Percentiles rank a stretch among this genome's conserved stretches.
These are phyloP conservation scores for Plemyria rubiginata DNA, from an alignment of 2,888 invertebrate genomes.

Conservation along the genomic window DNA sequence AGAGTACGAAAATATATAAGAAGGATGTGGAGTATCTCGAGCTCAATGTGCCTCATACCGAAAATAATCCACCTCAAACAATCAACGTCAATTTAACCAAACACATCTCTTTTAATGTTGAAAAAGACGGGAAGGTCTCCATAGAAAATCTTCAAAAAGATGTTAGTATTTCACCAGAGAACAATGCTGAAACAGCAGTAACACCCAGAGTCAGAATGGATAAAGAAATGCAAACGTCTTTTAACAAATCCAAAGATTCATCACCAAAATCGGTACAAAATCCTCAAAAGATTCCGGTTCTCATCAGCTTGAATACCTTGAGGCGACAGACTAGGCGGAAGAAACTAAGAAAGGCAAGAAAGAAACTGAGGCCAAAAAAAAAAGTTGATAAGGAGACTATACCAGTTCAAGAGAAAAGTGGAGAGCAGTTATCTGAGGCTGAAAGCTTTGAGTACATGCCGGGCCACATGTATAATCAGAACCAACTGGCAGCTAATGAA, in stretches of 20 bases:
- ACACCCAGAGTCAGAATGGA: conserved; percentile 54
- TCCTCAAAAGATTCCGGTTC: conserved; percentile 61
- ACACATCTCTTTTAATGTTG: conserved; percentile 78
- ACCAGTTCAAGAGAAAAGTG: conserved; percentile 60
- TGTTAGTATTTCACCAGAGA: conserved; percentile 62
- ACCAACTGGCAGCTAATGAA: conserved; percentile 58
- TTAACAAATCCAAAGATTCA: conserved; percentile 50
- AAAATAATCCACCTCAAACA: conserved; percentile 55
- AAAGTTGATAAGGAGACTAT: conserved; percentile 52
- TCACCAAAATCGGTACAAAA: conserved; percentile 35
- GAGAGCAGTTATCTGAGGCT: conserved; percentile 80
- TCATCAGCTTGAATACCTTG: conserved; percentile 70
- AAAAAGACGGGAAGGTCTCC: conserved; percentile 67
- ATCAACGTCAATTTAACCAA: conserved; percentile 78
- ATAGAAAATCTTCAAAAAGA: conserved; percentile 62
- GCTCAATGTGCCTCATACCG: conserved; percentile 65
- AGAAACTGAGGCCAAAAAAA: conserved; percentile 53
- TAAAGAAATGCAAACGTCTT: conserved; percentile 74
- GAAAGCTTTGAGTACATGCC: conserved; percentile 89
- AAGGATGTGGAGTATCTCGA: conserved; percentile 72
- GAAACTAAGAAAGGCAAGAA: conserved; percentile 55
- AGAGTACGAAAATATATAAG: conserved; percentile 69
- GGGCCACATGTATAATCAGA: conserved; percentile 85
- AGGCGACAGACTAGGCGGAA: conserved; percentile 60
- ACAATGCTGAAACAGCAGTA: conserved; percentile 50